Percentiles rank a stretch among this genome's conserved stretches.
Conservation (phyloP, 2,113 vertebrate species). For the Pachyramphus minor region DNA sequence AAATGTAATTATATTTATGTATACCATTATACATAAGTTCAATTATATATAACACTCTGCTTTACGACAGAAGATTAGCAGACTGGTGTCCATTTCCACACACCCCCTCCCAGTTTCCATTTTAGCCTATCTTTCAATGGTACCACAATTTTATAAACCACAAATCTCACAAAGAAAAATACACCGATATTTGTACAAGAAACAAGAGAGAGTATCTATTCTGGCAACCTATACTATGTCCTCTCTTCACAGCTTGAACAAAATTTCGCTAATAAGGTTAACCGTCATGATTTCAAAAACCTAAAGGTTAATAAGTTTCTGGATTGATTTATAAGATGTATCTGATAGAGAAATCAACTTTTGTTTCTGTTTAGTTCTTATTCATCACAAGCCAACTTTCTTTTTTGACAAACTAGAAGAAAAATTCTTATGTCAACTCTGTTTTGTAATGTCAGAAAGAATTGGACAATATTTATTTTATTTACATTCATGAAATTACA, state of each 20-base stretch:
- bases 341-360: not conserved
- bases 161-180: not conserved
- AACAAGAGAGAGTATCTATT: not conserved
- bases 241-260: not conserved
- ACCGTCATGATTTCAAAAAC: not conserved
- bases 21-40: not conserved
- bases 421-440: not conserved
- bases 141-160: not conserved
- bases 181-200: not conserved
- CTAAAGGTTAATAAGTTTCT: not conserved
- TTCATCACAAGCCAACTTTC: not conserved
- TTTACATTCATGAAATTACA: not conserved
- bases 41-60: not conserved
- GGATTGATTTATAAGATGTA: not conserved
- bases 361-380: not conserved
- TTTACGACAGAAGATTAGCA: slow-evolving; percentile 26
- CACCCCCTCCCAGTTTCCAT: not conserved
- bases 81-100: not conserved
- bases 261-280: not conserved
- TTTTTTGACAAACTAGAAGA: not conserved
- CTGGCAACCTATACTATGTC: not conserved
- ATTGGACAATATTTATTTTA: not conserved
- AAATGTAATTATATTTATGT: not conserved
- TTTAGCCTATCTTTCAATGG: not conserved
- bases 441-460: not conserved